Evolutionary conservation across 2,113 vertebrate species (phyloP).

Genomic region (Alaudala cheleensis): DNA sequence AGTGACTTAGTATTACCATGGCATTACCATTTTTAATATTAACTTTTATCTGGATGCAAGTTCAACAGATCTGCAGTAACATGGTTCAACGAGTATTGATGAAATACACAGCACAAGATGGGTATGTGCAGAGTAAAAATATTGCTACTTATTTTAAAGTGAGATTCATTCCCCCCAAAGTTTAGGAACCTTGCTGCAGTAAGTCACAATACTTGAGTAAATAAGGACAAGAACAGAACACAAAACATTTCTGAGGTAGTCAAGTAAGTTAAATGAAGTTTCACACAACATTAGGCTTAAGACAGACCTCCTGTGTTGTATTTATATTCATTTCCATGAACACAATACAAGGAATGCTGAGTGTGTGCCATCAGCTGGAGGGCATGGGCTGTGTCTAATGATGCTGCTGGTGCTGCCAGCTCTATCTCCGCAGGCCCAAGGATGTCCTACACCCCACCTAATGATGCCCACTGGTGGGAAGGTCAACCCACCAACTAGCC

Average conservation of each 20-base stretch:
- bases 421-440: not conserved
- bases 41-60: not conserved
- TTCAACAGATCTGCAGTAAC: not conserved
- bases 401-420: not conserved
- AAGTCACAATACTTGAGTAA: slow-evolving; percentile 58
- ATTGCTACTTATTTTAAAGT: slow-evolving; percentile 32
- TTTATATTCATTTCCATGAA: slow-evolving; percentile 33
- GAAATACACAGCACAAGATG: not conserved
- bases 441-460: not conserved
- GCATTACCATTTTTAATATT: not conserved
- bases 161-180: slow-evolving; percentile 6
- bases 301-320: not conserved
- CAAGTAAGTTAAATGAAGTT: slow-evolving; percentile 56
- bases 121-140: not conserved
- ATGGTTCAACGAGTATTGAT: not conserved
- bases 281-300: slow-evolving; percentile 59
- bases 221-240: slow-evolving; percentile 27
- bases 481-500: not conserved
- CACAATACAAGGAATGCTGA: not conserved
- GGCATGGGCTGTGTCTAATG: accelerated
- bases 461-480: not conserved
- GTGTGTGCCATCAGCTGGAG: not conserved
- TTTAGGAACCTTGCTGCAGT: not conserved
- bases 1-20: not conserved
- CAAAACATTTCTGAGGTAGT: slow-evolving; percentile 32